Evolutionary conservation across 2,113 vertebrate species (phyloP).

Genomic region (Gymnobelideus leadbeateri): DNA sequence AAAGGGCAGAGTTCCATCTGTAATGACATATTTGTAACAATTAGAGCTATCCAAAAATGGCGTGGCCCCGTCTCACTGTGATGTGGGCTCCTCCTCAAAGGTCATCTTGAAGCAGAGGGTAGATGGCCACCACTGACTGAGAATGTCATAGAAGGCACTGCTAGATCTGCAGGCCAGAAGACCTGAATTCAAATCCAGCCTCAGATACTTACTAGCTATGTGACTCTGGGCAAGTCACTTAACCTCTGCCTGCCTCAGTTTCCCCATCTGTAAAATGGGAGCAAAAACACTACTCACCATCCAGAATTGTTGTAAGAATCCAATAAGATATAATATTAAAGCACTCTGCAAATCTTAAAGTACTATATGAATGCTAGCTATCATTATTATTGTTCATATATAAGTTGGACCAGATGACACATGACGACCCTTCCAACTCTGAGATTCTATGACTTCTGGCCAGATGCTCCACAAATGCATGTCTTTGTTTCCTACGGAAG

Average conservation of each 20-base stretch:
- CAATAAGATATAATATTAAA: neutral
- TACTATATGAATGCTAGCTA: too few relatives aligned
- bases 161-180: neutral
- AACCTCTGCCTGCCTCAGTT: neutral
- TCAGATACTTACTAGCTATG: neutral
- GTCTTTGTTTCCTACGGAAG: neutral
- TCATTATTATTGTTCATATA: neutral
- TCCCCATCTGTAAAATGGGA: neutral
- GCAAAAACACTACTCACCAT: neutral
- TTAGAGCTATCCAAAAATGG: too few relatives aligned
- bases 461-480: neutral
- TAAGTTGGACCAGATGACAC: neutral
- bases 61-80: too few relatives aligned
- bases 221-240: neutral
- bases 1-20: too few relatives aligned
- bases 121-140: neutral
- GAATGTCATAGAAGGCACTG: neutral
- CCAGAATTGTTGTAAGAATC: neutral
- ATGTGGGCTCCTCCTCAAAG: neutral
- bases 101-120: too few relatives aligned
- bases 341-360: neutral
- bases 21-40: too few relatives aligned
- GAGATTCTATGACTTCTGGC: neutral
- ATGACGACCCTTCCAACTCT: neutral
- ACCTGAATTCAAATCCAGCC: neutral